Base-by-base conservation (phyloP, 2,888 invertebrate genomes). In the Drosophila acutilabella region DNA sequence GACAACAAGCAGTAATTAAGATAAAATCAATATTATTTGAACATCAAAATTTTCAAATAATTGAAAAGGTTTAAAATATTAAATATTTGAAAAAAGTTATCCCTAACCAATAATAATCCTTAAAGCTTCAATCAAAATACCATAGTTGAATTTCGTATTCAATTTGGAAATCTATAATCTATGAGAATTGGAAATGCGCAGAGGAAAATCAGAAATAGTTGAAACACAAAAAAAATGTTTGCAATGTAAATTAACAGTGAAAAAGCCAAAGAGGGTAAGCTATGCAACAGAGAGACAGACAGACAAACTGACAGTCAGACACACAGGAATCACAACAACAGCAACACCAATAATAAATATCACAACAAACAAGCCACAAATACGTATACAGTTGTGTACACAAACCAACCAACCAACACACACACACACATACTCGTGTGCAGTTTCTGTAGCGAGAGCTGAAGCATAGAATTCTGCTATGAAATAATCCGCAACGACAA, bases 401-500 rank as follows among this genome's bases (percentile, higher is more conserved):
- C 13, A 36, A 42, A 45, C 58, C n/a, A 38, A 56, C 13, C 11
- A 36, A 54, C 16, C 52, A 40, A 42, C 13, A 36, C 14, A 38
- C 44, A 42, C 16, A 64, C 50, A 14, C 53, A 38, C n/a, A 36
- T 48, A 52, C 45, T 45, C 42, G 64, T 41, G 48, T 47, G 52
- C 47, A 66, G 36, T 57, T 45, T 60, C 48, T 36, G 23, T 54
- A 51, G 64, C 11, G 42, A 60, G 48, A 60, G 72, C 20, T 57
- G 42, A 38, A 74, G 67, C 56, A 66, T 70, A 80, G 83, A 83
- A 87, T 83, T 83, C 64, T 75, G 67, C 87, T 83, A 83, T 83
- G 89, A 83, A 83, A 83, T 89, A 89, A 83, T 83, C 89, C 88
- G 64, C 78, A 82, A 89, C 89, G 83, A 83, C 83, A 83, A 83